A percentile compares a stretch with the other conserved stretches of the same genome.
phyloP scores from a whole-genome alignment of 2,113 vertebrate genomes.

The Cricetomys ansorgei region DNA sequence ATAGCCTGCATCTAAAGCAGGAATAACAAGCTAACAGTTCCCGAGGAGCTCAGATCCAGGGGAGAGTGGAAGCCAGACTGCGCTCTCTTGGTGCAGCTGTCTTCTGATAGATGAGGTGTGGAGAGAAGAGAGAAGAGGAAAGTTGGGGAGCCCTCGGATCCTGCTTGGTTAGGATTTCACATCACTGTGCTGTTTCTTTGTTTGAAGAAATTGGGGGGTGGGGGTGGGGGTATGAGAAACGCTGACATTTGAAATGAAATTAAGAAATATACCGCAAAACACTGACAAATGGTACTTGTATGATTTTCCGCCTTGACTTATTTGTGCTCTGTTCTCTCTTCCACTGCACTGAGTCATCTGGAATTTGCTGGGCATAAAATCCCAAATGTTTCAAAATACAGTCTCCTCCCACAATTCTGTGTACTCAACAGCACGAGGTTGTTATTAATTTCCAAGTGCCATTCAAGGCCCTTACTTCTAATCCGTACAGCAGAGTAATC shows the following conservation, averaged over 20 bases:
- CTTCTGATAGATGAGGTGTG: not conserved
- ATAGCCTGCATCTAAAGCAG: not conserved
- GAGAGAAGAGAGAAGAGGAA: not conserved
- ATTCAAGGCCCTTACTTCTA: not conserved
- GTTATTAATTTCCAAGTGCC: constrained; percentile 4
- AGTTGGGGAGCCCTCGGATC: not conserved
- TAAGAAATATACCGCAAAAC: not conserved
- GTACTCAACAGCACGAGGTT: not conserved
- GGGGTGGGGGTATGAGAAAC: constrained; percentile 30
- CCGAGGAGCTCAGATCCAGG: not conserved
- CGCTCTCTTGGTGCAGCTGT: not conserved
- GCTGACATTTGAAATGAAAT: constrained; percentile 52
- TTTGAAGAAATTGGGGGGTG: constrained; percentile 30
- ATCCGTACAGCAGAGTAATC: not conserved
- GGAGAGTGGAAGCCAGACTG: not conserved
- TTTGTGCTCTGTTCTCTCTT: constrained; percentile 1
- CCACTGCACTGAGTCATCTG: not conserved
- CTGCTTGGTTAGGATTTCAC: not conserved
- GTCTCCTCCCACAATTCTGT: not conserved
- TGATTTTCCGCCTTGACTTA: constrained; percentile 42
- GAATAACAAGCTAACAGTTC: not conserved
- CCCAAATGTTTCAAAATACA: constrained; percentile 35
- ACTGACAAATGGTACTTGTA: not conserved
- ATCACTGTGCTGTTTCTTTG: not conserved
- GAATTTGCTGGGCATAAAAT: constrained; percentile 17